Conservation (phyloP, 2,888 invertebrate species). For the Tipula helvola region DNA sequence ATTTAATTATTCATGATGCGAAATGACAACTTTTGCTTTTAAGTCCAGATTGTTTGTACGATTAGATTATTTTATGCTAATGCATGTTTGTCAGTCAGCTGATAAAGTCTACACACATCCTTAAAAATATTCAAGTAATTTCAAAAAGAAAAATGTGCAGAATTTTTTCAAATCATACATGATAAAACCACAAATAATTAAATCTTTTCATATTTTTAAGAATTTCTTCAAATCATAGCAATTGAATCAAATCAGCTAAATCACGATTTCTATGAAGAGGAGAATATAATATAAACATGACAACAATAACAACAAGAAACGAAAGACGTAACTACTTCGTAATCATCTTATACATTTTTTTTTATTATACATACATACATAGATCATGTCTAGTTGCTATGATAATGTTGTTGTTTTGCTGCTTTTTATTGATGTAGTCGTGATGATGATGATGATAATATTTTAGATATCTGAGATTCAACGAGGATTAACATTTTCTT, state of each 20-base stretch:
- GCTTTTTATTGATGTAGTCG: background rate
- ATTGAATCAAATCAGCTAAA: background rate
- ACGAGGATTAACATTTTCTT: background rate
- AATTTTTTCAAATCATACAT: no score
- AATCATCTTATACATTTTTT: background rate
- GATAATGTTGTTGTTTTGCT: background rate
- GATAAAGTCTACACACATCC: no score
- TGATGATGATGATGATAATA: background rate
- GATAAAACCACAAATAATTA: no score
- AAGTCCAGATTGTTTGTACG: no score
- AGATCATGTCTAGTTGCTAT: background rate
- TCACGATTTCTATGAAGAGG: background rate
- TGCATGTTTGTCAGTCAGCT: no score
- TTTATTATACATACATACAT: no score
- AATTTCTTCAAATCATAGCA: background rate
- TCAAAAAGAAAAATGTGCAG: no score
- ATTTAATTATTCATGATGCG: no score
- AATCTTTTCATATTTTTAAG: background rate
- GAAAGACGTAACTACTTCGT: background rate
- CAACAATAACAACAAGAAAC: background rate
- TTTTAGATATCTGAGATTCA: background rate
- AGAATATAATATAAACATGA: background rate
- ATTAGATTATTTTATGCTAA: no score
- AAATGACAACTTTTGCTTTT: no score
- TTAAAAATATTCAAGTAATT: no score